Base-by-base conservation (phyloP, 2,113 vertebrate genomes). In the Rhinopithecus roxellana region DNA sequence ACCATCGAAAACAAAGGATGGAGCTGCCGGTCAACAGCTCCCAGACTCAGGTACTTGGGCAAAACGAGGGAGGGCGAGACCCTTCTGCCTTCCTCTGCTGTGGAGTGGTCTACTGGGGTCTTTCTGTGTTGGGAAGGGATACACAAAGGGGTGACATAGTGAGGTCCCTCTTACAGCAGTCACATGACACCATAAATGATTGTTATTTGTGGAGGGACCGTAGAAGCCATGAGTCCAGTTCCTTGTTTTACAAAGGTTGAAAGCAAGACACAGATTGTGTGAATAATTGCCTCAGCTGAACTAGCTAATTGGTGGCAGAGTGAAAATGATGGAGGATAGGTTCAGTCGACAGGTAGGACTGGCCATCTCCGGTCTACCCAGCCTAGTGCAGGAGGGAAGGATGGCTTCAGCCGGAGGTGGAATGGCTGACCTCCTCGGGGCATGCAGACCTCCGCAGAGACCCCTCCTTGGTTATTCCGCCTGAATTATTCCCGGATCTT, bases 321-420 rank as follows among this genome's bases (percentile, higher is more conserved):
- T 64, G 22, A 25, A 69, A 18, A 57, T 25, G 59, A 22, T 40
- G 16, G 2, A 85, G 38, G 64, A 88, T 23, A n/a, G 8, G 1
- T 75, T 69, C 48, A n/a, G 1, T 0, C 6, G 45, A 14, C 38
- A 13, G 35, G 17, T 22, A 27, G 27, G 45, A 4, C 12, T 40
- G 40, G 16, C 9, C 4, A 32, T 0, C 2, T 35, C 45, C 45
- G 16, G 5, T 12, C 9, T 79, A 48, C 25, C 32, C 11, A 14
- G 17, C 79, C 64, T 77, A 35, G 48, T 6, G 12, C 27, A n/a
- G 32, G 25, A 70, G 70, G 35, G 3, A 40, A 43, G 83, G 25
- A 32, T 72, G 75, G 45, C 45, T 72, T 81, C n/a, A 27, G 1
- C 57, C 35, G 74, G 2, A 18, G 32, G 35, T 4, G 9, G 20